phyloP scores from a whole-genome alignment of 2,113 vertebrate species.

The Ceyx margarethae region DNA sequence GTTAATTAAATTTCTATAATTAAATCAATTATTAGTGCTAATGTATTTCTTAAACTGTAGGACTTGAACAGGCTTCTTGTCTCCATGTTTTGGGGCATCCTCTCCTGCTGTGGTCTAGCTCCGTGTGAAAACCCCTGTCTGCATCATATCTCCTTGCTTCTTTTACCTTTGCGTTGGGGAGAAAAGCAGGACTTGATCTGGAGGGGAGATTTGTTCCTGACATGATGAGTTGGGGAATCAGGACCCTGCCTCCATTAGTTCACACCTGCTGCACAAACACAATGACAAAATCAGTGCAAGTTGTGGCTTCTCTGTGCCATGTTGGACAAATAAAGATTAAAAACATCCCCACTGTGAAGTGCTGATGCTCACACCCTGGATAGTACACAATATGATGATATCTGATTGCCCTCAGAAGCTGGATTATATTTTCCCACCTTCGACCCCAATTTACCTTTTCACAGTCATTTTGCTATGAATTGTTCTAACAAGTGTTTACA shows the following conservation, averaged over 20 bases:
- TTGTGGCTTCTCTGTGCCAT: background rate
- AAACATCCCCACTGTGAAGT: constrained; percentile 1
- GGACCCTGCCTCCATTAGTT: background rate
- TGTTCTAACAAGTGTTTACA: background rate
- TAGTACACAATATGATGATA: background rate
- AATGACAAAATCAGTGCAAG: constrained; percentile 31
- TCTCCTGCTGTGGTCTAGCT: background rate
- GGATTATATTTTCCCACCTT: background rate
- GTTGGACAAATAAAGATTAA: constrained; percentile 31
- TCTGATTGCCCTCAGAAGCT: background rate
- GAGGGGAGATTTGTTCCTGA: background rate
- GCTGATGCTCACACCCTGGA: background rate
- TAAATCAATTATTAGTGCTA: constrained; percentile 10
- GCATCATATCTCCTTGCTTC: background rate
- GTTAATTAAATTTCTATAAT: constrained; percentile 21
- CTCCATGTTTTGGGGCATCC: background rate
- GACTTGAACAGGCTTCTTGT: background rate
- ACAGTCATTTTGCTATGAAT: background rate
- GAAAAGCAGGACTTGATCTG: background rate
- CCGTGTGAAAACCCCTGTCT: background rate
- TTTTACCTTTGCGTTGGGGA: background rate
- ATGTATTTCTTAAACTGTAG: background rate
- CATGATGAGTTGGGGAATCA: background rate
- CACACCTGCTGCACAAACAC: constrained; percentile 12
- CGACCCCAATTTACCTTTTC: background rate